Conservation (phyloP, 2,888 invertebrate species). For the Lycia hirtaria region DNA sequence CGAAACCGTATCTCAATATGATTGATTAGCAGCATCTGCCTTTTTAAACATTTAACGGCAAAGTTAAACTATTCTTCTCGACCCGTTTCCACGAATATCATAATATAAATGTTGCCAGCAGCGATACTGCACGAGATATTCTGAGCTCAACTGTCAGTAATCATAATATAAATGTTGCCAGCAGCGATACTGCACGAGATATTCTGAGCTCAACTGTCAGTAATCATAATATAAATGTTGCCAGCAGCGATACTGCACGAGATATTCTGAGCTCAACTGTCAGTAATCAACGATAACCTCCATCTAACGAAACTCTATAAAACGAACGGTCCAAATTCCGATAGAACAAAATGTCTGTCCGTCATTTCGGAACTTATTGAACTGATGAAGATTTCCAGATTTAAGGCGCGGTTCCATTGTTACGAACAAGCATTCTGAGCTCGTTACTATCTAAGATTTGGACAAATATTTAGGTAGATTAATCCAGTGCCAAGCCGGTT, state of each 20-base stretch:
- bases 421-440: too few species aligned
- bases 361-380: slow-evolving; percentile 33
- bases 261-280: slow-evolving; percentile 30
- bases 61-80: not conserved
- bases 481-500: too few species aligned
- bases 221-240: slow-evolving; percentile 22
- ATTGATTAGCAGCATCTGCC: too few species aligned
- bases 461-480: too few species aligned
- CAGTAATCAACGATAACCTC: slow-evolving; percentile 37
- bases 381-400: slow-evolving; percentile 28
- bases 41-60: too few species aligned
- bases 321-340: slow-evolving; percentile 29
- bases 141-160: too few species aligned
- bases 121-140: too few species aligned
- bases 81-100: slow-evolving; percentile 9
- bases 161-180: not conserved
- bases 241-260: slow-evolving; percentile 28
- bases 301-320: slow-evolving; percentile 29
- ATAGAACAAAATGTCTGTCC: slow-evolving; percentile 25
- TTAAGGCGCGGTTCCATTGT: too few species aligned
- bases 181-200: too few species aligned
- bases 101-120: not conserved
- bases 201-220: too few species aligned
- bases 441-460: too few species aligned
- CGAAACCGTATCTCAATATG: too few species aligned